These are phyloP conservation scores for Tympanuchus pallidicinctus DNA, from an alignment of 2,113 vertebrate species.

Conservation along the genomic window DNA sequence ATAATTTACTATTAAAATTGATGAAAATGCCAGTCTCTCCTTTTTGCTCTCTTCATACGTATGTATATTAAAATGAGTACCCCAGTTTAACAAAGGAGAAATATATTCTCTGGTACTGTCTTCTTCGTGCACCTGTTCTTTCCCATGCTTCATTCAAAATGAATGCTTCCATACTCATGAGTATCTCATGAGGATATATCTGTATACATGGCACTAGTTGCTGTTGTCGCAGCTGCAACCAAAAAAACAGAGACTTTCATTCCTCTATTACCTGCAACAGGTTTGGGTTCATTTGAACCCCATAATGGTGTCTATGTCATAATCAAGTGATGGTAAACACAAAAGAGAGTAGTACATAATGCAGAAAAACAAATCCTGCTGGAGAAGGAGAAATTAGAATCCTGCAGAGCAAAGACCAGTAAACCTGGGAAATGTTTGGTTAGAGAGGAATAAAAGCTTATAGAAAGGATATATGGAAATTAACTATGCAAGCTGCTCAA, in stretches of 20 bases:
- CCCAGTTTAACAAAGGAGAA: neutral
- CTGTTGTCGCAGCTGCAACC: neutral
- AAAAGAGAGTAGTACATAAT: neutral
- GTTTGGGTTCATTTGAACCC: neutral
- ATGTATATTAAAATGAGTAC: neutral
- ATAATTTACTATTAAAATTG: slow-evolving; percentile 32
- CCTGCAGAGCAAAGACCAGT: neutral
- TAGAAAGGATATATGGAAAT: neutral
- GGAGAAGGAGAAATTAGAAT: neutral
- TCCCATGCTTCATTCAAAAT: neutral
- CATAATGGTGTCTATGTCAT: neutral
- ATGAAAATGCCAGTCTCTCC: neutral
- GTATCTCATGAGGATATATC: neutral
- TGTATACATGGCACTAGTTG: neutral
- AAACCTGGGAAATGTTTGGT: neutral
- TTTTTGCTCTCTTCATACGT: neutral
- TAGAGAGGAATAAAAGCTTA: neutral
- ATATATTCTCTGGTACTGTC: neutral
- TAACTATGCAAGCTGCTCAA: neutral
- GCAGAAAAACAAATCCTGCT: neutral
- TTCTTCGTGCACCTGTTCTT: neutral
- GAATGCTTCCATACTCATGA: neutral
- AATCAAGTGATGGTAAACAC: neutral
- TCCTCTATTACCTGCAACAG: neutral
- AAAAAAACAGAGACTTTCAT: neutral